Percentiles rank a stretch among this genome's conserved stretches.
These are phyloP conservation scores for Dipodomys spectabilis DNA, from an alignment of 2,113 vertebrate species.

Conservation along the genomic window DNA sequence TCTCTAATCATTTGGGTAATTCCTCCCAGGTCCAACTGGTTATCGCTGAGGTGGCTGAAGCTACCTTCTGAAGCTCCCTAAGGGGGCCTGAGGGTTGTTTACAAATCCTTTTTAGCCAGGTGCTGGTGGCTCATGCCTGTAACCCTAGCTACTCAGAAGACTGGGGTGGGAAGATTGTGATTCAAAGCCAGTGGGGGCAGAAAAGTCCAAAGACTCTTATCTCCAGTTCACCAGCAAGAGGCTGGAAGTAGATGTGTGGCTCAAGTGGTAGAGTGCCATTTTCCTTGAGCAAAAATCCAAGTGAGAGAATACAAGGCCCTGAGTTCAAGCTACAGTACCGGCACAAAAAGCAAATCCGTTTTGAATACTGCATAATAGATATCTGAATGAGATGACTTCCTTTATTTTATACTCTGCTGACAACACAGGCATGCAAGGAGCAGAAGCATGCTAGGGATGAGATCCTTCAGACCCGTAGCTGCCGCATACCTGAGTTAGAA, in stretches of 20 bases:
- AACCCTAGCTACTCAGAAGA: too few species aligned
- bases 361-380: neutral
- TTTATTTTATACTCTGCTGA: neutral
- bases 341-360: too few species aligned
- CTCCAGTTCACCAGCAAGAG: too few species aligned
- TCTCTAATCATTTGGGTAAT: neutral
- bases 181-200: too few species aligned
- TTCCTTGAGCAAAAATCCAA: too few species aligned
- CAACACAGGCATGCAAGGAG: neutral
- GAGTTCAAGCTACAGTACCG: too few species aligned
- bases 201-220: too few species aligned
- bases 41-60: neutral
- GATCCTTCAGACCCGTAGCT: neutral
- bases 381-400: neutral
- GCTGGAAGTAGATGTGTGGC: too few species aligned
- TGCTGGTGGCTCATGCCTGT: too few species aligned
- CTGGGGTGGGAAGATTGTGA: too few species aligned
- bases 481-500: neutral
- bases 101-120: neutral
- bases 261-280: too few species aligned
- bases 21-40: neutral
- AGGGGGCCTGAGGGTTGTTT: neutral
- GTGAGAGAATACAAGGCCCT: too few species aligned
- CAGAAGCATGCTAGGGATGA: neutral
- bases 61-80: neutral